Evolutionary conservation across 2,113 vertebrate species (phyloP).

Genomic region (Corvus moneduloides): DNA sequence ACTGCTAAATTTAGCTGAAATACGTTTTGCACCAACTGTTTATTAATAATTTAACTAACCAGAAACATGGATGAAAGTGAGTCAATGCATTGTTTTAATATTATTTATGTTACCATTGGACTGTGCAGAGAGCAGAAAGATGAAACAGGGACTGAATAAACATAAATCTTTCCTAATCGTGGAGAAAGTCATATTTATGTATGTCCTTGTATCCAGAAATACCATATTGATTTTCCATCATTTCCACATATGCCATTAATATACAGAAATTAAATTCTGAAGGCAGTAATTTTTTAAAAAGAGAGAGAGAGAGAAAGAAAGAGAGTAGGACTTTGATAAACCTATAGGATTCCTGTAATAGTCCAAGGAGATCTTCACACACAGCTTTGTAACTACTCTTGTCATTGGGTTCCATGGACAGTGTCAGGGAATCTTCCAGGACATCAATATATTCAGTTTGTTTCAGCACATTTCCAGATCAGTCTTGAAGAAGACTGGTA

Average conservation of each 20-base stretch:
- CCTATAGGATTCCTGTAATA: neutral
- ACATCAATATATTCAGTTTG: neutral
- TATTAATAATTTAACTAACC: constrained; percentile 44
- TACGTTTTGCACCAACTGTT: neutral
- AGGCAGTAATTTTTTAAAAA: neutral
- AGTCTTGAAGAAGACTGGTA: neutral
- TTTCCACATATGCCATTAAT: neutral
- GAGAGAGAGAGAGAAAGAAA: neutral
- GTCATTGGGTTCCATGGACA: neutral
- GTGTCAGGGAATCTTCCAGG: neutral
- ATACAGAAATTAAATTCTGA: neutral
- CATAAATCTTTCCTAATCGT: neutral
- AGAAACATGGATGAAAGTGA: neutral
- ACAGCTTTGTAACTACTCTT: neutral
- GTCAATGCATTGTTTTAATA: neutral
- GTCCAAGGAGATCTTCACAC: neutral
- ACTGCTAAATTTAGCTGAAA: constrained; percentile 8
- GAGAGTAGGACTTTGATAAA: neutral
- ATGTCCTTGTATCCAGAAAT: neutral
- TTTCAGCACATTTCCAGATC: neutral
- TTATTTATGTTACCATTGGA: constrained; percentile 10
- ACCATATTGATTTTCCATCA: neutral
- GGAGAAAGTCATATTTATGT: neutral
- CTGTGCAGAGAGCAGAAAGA: neutral
- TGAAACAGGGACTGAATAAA: neutral